These are phyloP conservation scores for Orbicella faveolata DNA, from an alignment of 64 coral and sea anemone species.

Conservation along the genomic window DNA sequence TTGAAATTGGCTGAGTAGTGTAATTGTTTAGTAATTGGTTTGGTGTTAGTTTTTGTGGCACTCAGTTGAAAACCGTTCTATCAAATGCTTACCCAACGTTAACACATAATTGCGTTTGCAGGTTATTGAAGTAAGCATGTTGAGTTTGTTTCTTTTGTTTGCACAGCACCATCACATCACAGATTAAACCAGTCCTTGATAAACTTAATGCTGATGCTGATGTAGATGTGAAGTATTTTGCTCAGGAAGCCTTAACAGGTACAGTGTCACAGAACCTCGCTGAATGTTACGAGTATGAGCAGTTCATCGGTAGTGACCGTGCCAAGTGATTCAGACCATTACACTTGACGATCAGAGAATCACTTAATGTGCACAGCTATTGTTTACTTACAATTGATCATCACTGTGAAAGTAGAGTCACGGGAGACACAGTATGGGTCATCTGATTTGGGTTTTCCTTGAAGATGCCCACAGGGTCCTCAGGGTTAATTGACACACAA, in stretches of 20 bases:
- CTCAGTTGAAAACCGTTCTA: not conserved
- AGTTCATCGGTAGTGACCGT: not conserved
- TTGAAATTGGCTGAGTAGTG: too few relatives aligned
- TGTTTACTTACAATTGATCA: too few relatives aligned
- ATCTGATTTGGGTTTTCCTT: too few relatives aligned
- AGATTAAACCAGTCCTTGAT: conserved; percentile 93
- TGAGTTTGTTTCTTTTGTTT: not conserved
- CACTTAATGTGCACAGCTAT: too few relatives aligned
- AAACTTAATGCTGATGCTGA: conserved; percentile 91
- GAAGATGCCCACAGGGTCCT: too few relatives aligned
- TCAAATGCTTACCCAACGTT: not conserved
- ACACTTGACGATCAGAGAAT: too few relatives aligned
- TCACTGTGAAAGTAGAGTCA: too few relatives aligned
- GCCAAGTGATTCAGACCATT: not conserved
- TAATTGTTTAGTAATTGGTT: too few relatives aligned
- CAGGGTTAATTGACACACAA: too few relatives aligned
- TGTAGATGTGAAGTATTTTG: conserved; percentile 98
- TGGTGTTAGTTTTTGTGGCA: not conserved
- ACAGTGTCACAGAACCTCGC: not conserved
- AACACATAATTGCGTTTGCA: not conserved
- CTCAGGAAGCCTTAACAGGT: conserved; percentile 99
- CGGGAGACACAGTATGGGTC: too few relatives aligned
- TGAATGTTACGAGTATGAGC: not conserved
- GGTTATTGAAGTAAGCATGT: not conserved
- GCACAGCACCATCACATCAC: conserved; percentile 82